A percentile compares a stretch with the other conserved stretches of the same genome.
These are phyloP conservation scores for Galaxea fascicularis DNA, from an alignment of 92 coral and sea anemone genomes.

Conservation along the genomic window DNA sequence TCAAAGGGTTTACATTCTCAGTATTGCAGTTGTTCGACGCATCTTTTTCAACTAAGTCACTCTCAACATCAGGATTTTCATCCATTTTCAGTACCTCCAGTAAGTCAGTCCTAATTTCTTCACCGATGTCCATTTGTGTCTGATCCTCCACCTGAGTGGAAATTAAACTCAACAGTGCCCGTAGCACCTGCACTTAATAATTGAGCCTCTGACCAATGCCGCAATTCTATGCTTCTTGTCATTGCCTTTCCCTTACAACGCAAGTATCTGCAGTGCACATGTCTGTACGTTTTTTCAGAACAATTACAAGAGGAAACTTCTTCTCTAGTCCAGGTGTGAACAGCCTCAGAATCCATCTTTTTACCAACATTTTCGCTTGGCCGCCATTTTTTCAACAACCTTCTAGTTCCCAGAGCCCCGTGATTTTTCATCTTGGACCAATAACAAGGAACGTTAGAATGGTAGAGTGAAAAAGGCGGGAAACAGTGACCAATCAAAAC, in stretches of 20 bases:
- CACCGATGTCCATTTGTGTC: conserved; percentile 18
- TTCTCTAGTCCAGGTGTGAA: conserved; percentile 50
- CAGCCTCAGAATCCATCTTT: conserved; percentile 51
- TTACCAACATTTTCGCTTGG: conserved; percentile 38
- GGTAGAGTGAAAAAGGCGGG: conserved; percentile 14
- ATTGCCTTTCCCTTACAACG: conserved; percentile 65
- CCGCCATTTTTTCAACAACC: conserved; percentile 31
- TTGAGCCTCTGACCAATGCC: conserved; percentile 52
- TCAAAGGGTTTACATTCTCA: conserved; percentile 60
- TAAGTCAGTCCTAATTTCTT: no score
- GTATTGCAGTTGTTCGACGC: conserved; percentile 1
- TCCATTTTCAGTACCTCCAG: background rate
- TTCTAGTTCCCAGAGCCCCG: conserved; percentile 31
- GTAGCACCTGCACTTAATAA: conserved; percentile 34
- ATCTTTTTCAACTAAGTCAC: conserved; percentile 4
- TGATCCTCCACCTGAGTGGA: conserved; percentile 2
- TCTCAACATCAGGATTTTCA: no score
- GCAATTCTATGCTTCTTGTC: conserved; percentile 55
- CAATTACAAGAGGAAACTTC: conserved; percentile 67
- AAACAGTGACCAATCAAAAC: conserved; percentile 42
- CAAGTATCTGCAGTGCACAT: conserved; percentile 65
- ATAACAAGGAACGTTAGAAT: conserved; percentile 39
- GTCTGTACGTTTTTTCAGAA: conserved; percentile 48
- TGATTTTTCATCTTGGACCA: conserved; percentile 11
- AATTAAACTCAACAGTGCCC: background rate